Evolutionary conservation across 2,113 vertebrate genomes (phyloP).

Genomic region (cat (Felis catus)): F.catus_Fca126_mat1.0 CM031423.1:55905501-55906000

Average conservation of each 20-base stretch:
- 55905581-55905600: too few relatives aligned
- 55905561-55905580: too few relatives aligned
- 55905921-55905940: not conserved
- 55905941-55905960: not conserved
- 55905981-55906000: not conserved
- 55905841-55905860: not conserved
- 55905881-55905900: not conserved
- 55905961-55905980: not conserved
- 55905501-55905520: not conserved
- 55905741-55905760: too few relatives aligned
- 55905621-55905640: too few relatives aligned
- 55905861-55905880: not conserved
- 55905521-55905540: not conserved
- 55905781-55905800: not conserved
- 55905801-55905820: not conserved
- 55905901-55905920: not conserved
- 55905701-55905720: too few relatives aligned
- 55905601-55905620: too few relatives aligned
- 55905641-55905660: too few relatives aligned
- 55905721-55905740: too few relatives aligned
- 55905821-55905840: not conserved
- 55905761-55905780: too few relatives aligned
- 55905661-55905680: too few relatives aligned
- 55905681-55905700: too few relatives aligned
- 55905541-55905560: not conserved